Base-by-base conservation (phyloP, 2,797 vertebrate genomes). In the Urosaurus nigricauda region DNA sequence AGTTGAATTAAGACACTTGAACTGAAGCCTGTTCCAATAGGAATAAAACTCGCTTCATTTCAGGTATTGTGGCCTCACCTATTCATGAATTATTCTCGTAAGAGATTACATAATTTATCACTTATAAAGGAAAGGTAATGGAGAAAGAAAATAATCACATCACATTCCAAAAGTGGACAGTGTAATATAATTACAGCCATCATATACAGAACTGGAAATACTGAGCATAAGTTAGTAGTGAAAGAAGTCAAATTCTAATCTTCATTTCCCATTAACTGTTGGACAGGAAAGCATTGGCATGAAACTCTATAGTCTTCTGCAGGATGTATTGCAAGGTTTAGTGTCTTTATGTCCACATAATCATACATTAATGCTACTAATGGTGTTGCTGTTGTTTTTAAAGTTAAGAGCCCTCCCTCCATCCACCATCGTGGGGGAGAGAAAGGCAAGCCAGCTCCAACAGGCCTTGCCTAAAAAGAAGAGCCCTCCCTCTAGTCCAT, bases 151-250 rank as follows among this genome's bases (percentile, higher is more conserved):
- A 53, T 12, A n/a, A 12, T 78, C 80, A 26, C 7, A 1, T 73
- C 92, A 8, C 19, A 13, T 78, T 81, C 0, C 80, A 8, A 40
- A 82, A 81, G 35, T 9, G 47, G 68, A 26, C 21, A 24, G 56
- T 87, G 26, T 75, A 37, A 86, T 82, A 47, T 88, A 79, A 26
- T 21, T 74, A 7, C 21, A 86, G 88, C 43, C 8, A 91, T 77
- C 85, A 91, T 35, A 68, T 79, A 17, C 60, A 86, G n/a, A 29
- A 87, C 35, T 78, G 90, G 16, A 58, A 79, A 35, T 40, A 32
- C 35, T 87, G 0, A 0, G 11, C 2, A 3, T 32, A n/a, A 51
- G 3, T 74, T 16, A 56, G 70, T 47, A 37, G 40, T n/a, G 37
- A 19, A 21, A 47, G 19, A n/a, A n/a, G 47, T n/a, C 5, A 56